These are phyloP conservation scores for Drosophila aff. DNA, from an alignment of 1,140 invertebrate species.

Conservation along the genomic window DNA sequence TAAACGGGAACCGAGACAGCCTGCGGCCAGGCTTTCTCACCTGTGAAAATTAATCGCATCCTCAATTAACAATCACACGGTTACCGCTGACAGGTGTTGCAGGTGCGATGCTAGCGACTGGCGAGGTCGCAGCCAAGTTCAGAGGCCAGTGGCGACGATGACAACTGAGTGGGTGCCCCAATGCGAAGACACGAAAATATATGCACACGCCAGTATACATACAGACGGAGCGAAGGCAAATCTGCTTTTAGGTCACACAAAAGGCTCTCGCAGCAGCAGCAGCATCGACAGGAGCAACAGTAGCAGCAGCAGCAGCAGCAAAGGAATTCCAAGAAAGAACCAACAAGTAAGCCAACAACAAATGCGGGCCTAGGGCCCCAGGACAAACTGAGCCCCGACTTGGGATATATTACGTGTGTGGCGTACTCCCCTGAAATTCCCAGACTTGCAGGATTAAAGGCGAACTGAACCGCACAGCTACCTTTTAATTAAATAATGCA, in stretches of 20 bases:
- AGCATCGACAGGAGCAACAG: constrained; percentile 6
- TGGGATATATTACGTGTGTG: background rate
- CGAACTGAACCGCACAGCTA: background rate
- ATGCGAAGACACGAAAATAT: constrained; percentile 34
- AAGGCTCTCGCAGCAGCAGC: constrained; percentile 44
- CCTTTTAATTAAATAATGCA: constrained; percentile 8
- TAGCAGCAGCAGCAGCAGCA: constrained; percentile 23
- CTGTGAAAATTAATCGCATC: constrained; percentile 44
- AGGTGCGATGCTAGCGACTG: constrained; percentile 14
- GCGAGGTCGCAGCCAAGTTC: background rate
- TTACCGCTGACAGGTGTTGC: constrained; percentile 3
- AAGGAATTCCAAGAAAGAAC: constrained; percentile 23
- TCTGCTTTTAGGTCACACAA: constrained; percentile 55
- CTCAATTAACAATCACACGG: constrained; percentile 12
- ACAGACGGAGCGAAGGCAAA: constrained; percentile 48
- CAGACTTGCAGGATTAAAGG: constrained; percentile 2
- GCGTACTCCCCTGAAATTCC: background rate
- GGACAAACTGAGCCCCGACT: background rate
- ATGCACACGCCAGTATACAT: constrained; percentile 50
- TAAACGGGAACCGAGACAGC: constrained; percentile 3
- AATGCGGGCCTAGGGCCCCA: constrained; percentile 6
- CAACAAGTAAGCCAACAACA: constrained; percentile 32
- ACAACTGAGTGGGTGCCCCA: constrained; percentile 12
- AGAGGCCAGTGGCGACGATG: constrained; percentile 10
- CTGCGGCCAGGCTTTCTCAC: constrained; percentile 27